These are phyloP conservation scores for Drosophila ogumai DNA, from an alignment of 1,140 invertebrate species.

Conservation along the genomic window DNA sequence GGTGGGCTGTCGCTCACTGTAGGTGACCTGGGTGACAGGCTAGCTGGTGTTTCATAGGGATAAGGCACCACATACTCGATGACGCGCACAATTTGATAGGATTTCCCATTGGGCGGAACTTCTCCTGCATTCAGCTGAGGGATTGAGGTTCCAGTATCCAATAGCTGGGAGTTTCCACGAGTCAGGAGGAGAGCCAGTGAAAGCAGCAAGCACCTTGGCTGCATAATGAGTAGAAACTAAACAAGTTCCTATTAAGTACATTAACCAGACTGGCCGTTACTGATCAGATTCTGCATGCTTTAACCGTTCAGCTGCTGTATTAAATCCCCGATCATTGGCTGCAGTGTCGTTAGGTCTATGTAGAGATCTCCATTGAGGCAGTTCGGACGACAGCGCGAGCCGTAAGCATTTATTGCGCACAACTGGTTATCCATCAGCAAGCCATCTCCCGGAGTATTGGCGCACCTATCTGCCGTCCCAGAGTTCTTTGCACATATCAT, in stretches of 20 bases:
- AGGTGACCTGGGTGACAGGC: not conserved
- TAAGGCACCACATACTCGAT: conserved; percentile 51
- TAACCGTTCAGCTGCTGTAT: not conserved
- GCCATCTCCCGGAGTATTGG: conserved; percentile 23
- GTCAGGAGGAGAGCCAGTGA: not conserved
- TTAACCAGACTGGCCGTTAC: too few species aligned
- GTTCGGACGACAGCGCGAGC: conserved; percentile 12
- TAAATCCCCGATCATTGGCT: conserved; percentile 4
- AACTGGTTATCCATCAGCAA: conserved; percentile 9
- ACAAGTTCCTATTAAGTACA: too few species aligned
- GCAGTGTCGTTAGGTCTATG: not conserved
- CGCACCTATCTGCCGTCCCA: not conserved
- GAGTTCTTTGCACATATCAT: conserved; percentile 41
- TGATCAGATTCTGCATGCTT: not conserved
- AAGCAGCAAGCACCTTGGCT: not conserved
- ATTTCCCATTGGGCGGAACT: conserved; percentile 6
- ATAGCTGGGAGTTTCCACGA: not conserved
- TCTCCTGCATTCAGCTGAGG: conserved; percentile 28
- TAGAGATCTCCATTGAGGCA: conserved; percentile 33
- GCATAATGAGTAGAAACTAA: conserved; percentile 15
- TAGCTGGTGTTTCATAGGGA: conserved; percentile 4
- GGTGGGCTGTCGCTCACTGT: too few species aligned
- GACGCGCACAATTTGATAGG: conserved; percentile 49
- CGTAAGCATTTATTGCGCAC: conserved; percentile 35
- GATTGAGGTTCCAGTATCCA: not conserved